These are phyloP conservation scores for Mesocricetus auratus DNA, from an alignment of 2,113 vertebrate genomes.

Conservation along the genomic window DNA sequence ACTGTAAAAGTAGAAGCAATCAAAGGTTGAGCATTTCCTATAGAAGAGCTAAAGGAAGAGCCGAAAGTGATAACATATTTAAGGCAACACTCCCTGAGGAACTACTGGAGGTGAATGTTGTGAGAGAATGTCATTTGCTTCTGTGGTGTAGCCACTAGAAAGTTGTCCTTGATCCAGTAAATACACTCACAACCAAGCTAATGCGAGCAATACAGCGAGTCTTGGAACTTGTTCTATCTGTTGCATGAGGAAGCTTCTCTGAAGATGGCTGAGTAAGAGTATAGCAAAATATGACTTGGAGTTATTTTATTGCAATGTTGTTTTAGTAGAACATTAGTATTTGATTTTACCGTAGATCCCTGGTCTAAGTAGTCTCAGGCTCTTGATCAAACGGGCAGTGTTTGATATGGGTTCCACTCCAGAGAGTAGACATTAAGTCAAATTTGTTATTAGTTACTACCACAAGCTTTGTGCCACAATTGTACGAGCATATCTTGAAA, in stretches of 20 bases:
- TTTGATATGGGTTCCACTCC: background rate
- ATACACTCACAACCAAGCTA: background rate
- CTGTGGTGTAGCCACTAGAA: too few relatives aligned
- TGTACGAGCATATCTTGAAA: background rate
- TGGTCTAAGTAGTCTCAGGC: background rate
- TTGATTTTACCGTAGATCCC: background rate
- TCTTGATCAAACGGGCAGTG: background rate
- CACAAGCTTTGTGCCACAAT: background rate
- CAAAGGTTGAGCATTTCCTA: background rate
- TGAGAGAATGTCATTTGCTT: background rate
- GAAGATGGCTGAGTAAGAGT: background rate
- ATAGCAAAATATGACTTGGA: background rate
- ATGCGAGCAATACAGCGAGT: background rate
- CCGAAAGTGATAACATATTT: background rate
- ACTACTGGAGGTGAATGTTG: background rate
- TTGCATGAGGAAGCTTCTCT: background rate
- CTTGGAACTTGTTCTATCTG: background rate
- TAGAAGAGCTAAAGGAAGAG: background rate
- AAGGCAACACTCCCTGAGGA: background rate
- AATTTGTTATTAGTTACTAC: background rate
- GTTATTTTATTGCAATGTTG: background rate
- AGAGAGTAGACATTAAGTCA: background rate
- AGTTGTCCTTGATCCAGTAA: background rate
- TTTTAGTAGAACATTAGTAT: background rate
- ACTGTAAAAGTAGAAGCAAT: background rate